Evolutionary conservation across 1,140 invertebrate genomes (phyloP), one percentile per base, ranked within the genome.

Genomic region (Limonius californicus): DNA sequence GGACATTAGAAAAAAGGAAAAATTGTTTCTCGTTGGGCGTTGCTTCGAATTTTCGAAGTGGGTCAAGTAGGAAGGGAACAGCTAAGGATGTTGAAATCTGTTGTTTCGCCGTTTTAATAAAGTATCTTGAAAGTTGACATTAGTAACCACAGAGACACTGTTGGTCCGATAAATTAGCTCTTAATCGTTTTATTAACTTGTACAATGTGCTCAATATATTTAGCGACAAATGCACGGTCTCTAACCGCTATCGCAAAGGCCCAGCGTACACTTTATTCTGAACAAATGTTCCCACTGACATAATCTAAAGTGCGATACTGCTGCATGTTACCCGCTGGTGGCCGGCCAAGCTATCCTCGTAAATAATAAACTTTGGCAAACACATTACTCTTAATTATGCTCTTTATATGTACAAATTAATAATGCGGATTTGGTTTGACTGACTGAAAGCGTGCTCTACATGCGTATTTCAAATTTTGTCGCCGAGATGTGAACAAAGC

Each of bases 291-390:
- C 21, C 56, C 16, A 62, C 45, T 65, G 64, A 65, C 64, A 65
- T 62, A 65, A 62, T 65, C 64, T 65, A 65, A 59, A 62, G 60
- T 62, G 61, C 60, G 16, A 53, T 62, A 59, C 16, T 19, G 15
- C 57, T 62, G 54, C 64, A 65, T 62, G 54, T 58, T 53, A 23
- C 60, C 61, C 53, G 54, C 39, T 18, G 50, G 32, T 39, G 61
- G 55, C 55, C 59, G 23, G 43, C 35, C 55, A 9, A 42, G 53
- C 55, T 35, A 62, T 62, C 21, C 45, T 59, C 60, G 62, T 65
- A 65, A 65, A 65, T 65, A 65, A 65, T 65, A 65, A 65, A 65
- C 45, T 65, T 65, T 43, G 45, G 45, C 61, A 65, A 59, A 56
- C 58, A 59, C 64, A 65, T 65, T 62, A 65, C 50, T 65, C 57